These are phyloP conservation scores for Zygothrica quintamaculata DNA, from an alignment of 2,888 invertebrate genomes.

Conservation along the genomic window DNA sequence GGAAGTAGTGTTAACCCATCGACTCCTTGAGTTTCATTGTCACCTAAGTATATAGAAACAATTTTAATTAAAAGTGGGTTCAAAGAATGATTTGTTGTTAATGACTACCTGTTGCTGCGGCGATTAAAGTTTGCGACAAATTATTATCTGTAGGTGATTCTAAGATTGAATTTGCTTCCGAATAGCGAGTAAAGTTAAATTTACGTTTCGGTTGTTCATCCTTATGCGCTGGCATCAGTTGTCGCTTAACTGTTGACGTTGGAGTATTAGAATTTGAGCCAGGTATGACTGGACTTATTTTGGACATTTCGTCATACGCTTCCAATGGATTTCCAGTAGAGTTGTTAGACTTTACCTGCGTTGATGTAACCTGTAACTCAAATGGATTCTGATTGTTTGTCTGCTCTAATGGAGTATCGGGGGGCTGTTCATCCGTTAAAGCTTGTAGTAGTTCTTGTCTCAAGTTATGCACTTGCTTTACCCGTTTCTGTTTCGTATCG, in stretches of 20 bases:
- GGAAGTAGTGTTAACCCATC: constrained; percentile 5
- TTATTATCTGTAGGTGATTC: constrained; percentile 2
- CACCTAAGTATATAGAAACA: constrained; percentile 11
- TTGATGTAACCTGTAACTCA: constrained; percentile 54
- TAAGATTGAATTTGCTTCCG: constrained; percentile 34
- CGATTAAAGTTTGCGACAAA: not conserved
- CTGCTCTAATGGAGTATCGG: constrained; percentile 41
- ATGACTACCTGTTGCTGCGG: constrained; percentile 1
- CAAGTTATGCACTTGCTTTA: not conserved
- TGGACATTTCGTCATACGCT: constrained; percentile 1
- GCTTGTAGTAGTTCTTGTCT: constrained; percentile 18
- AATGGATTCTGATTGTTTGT: constrained; percentile 30
- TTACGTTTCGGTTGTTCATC: constrained; percentile 22
- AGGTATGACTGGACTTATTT: constrained; percentile 32
- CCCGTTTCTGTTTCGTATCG: constrained; percentile 13
- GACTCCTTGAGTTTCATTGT: constrained; percentile 4
- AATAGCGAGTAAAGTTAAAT: constrained; percentile 69
- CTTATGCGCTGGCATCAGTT: constrained; percentile 8
- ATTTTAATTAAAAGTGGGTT: not conserved
- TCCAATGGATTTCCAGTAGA: constrained; percentile 19
- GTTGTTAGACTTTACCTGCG: constrained; percentile 32
- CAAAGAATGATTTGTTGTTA: too few relatives aligned
- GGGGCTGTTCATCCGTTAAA: constrained; percentile 11
- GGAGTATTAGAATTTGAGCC: not conserved
- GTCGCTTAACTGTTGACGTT: constrained; percentile 39